Evolutionary conservation across 2,888 invertebrate species (phyloP).

Genomic region (Geotrupes spiniger): DNA sequence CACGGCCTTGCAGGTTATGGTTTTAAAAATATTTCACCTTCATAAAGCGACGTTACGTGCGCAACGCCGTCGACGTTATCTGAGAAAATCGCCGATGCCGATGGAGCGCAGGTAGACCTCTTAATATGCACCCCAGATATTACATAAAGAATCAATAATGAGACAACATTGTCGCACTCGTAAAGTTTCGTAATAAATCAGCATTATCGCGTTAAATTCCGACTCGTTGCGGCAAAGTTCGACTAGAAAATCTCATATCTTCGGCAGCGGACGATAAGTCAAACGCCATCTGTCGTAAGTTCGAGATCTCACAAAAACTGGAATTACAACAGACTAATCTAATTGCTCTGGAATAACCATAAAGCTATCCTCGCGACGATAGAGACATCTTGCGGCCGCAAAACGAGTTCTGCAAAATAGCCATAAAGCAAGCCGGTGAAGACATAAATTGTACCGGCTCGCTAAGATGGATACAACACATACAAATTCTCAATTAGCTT

Average conservation of each 20-base stretch:
- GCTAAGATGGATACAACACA: conserved; percentile 44
- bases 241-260: conserved; percentile 27
- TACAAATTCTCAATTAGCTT: conserved; percentile 51
- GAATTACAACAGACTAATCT: conserved; percentile 50
- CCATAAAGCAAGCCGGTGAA: conserved; percentile 50
- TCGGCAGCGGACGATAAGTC: conserved; percentile 41
- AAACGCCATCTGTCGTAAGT: conserved; percentile 48
- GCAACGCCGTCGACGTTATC: not conserved
- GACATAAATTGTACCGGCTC: conserved; percentile 47
- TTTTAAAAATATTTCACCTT: too few species aligned
- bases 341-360: conserved; percentile 51
- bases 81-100: not conserved
- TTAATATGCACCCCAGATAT: not conserved
- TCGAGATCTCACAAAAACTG: conserved; percentile 43
- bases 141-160: not conserved
- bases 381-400: conserved; percentile 51
- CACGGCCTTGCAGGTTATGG: too few species aligned
- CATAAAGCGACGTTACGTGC: too few species aligned
- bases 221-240: conserved; percentile 12
- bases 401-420: conserved; percentile 49
- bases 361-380: conserved; percentile 49
- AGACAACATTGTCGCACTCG: too few species aligned
- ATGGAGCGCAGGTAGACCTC: not conserved
- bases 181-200: conserved; percentile 9
- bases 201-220: conserved; percentile 18